Evolutionary conservation across 1,140 invertebrate genomes (phyloP).

Genomic region (Rhysida immarginata): DNA sequence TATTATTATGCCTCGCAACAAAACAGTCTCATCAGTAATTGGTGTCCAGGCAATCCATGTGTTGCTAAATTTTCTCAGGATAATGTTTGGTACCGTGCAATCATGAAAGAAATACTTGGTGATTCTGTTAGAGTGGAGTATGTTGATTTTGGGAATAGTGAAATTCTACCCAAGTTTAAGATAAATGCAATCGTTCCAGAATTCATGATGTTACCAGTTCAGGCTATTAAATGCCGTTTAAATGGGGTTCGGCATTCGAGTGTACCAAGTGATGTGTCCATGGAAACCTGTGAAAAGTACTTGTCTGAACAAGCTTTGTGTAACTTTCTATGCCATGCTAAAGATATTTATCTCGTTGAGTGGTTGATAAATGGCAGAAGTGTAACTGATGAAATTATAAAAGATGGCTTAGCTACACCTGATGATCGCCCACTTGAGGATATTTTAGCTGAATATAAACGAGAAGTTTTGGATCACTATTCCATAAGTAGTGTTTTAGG

Average conservation of each 20-base stretch:
- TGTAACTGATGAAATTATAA: background rate
- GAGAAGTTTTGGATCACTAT: too few relatives aligned
- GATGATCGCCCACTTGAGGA: too few relatives aligned
- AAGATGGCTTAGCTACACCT: background rate
- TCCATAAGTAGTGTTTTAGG: too few relatives aligned
- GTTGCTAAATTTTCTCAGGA: constrained; percentile 54
- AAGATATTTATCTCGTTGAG: background rate
- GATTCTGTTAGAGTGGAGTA: constrained; percentile 53
- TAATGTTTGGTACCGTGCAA: constrained; percentile 59
- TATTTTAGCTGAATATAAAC: too few relatives aligned
- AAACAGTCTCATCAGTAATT: constrained; percentile 20
- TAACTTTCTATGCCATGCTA: too few relatives aligned
- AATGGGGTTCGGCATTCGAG: too few relatives aligned
- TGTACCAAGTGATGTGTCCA: too few relatives aligned
- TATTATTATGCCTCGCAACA: constrained; percentile 16
- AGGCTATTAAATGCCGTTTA: constrained; percentile 36
- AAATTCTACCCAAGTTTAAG: constrained; percentile 28
- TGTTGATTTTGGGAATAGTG: constrained; percentile 61
- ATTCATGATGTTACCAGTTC: constrained; percentile 46
- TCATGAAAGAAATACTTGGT: constrained; percentile 50
- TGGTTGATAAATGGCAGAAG: background rate
- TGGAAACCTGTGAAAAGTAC: too few relatives aligned
- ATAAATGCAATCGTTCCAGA: constrained; percentile 48
- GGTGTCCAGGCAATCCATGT: constrained; percentile 50
- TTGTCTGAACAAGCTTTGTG: too few relatives aligned